Conservation (phyloP, 2,797 vertebrate species). For the Anguilla anguilla region DNA sequence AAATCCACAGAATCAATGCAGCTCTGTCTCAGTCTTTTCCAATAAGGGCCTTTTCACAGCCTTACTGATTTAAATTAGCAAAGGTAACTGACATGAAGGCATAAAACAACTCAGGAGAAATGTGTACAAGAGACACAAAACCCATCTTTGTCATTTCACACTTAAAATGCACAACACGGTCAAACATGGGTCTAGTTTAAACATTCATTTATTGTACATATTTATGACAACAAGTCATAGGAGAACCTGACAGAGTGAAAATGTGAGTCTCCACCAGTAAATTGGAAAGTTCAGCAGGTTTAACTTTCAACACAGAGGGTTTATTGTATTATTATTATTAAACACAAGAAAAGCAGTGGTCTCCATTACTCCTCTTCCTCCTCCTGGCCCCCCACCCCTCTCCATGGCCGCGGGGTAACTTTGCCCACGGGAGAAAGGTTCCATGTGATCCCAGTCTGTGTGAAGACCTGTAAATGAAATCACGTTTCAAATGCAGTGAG, state of each 20-base stretch:
- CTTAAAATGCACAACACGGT: neutral
- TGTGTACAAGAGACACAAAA: neutral
- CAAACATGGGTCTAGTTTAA: constrained; percentile 42
- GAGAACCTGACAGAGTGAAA: constrained; percentile 47
- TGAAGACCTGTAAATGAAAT: constrained; percentile 63
- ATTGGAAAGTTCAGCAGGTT: constrained; percentile 44
- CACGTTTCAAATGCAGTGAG: neutral
- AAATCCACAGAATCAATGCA: neutral
- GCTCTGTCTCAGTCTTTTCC: neutral
- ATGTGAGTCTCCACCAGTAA: constrained; percentile 46
- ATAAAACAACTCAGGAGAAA: neutral
- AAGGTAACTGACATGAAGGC: neutral
- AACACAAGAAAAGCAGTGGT: constrained; percentile 6
- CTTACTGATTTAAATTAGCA: neutral
- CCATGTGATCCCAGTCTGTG: constrained; percentile 74
- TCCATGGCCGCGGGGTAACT: constrained; percentile 70
- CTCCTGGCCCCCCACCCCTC: constrained; percentile 32
- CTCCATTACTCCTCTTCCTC: constrained; percentile 54
- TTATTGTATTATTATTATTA: neutral
- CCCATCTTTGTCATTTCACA: neutral
- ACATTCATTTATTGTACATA: constrained; percentile 68
- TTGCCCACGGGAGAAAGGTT: constrained; percentile 73
- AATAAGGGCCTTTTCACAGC: neutral
- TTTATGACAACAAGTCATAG: constrained; percentile 51
- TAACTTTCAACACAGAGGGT: constrained; percentile 12